Conservation (phyloP, 2,797 vertebrate species). For the Premnoplex brunnescens region DNA sequence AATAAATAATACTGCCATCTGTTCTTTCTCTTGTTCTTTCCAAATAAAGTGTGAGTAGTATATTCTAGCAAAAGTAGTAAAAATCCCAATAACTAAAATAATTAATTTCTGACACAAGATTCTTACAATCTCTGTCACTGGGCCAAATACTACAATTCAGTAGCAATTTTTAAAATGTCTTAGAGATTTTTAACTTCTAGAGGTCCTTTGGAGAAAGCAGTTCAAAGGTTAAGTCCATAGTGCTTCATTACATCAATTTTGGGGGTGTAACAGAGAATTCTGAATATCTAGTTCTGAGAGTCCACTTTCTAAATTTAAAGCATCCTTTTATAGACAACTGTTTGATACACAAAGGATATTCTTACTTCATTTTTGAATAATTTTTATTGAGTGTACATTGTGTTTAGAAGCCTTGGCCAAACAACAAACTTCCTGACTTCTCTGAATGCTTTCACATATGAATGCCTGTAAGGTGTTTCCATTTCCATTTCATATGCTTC, state of each 20-base stretch:
- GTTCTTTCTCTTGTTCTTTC: neutral
- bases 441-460: neutral
- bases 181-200: neutral
- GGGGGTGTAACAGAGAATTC: neutral
- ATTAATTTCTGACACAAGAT: neutral
- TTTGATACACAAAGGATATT: neutral
- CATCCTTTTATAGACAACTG: neutral
- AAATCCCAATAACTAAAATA: neutral
- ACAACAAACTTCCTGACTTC: neutral
- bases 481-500: neutral
- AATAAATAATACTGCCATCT: neutral
- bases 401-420: neutral
- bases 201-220: neutral
- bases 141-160: neutral
- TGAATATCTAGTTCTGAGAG: neutral
- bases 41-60: neutral
- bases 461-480: neutral
- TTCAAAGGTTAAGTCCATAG: neutral
- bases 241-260: rapidly evolving
- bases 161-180: neutral
- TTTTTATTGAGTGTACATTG: neutral
- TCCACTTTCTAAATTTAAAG: neutral
- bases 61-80: neutral
- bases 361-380: neutral
- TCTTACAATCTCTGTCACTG: neutral